Conservation (phyloP, 2,888 invertebrate species). For the Eupithecia dodoneata region DNA sequence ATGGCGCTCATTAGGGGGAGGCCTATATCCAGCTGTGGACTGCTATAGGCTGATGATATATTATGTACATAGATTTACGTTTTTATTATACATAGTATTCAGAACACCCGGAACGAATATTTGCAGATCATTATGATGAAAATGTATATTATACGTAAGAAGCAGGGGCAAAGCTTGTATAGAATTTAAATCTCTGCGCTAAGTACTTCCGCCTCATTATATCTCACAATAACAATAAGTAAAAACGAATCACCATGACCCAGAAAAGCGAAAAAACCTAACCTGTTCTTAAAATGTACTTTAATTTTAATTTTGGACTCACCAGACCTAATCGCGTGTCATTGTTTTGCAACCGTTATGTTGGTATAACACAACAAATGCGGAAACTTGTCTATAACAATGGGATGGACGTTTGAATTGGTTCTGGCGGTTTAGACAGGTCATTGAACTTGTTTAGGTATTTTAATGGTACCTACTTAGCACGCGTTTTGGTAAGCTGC, state of each 20-base stretch:
- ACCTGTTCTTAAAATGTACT: conserved; percentile 11
- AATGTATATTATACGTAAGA: no score
- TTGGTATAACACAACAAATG: conserved; percentile 25
- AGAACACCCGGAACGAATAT: no score
- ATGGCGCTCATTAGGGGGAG: no score
- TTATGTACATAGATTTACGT: no score
- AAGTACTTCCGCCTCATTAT: background rate
- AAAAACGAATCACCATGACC: conserved; percentile 9
- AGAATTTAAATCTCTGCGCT: background rate
- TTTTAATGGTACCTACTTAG: background rate
- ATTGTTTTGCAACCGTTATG: conserved; percentile 30
- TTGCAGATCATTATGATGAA: no score
- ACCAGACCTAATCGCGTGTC: conserved; percentile 21
- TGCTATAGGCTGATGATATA: no score
- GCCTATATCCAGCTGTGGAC: no score
- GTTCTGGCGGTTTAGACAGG: conserved; percentile 22
- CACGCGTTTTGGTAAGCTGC: background rate
- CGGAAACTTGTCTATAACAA: conserved; percentile 29
- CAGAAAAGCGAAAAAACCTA: conserved; percentile 13
- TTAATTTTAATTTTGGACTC: conserved; percentile 19
- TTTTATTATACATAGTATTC: no score
- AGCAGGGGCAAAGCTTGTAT: no score
- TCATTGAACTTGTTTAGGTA: conserved; percentile 17
- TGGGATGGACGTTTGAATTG: conserved; percentile 20
- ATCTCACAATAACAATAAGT: background rate